Base-by-base conservation (phyloP, 2,113 vertebrate species). In the Microcebus murinus region DNA sequence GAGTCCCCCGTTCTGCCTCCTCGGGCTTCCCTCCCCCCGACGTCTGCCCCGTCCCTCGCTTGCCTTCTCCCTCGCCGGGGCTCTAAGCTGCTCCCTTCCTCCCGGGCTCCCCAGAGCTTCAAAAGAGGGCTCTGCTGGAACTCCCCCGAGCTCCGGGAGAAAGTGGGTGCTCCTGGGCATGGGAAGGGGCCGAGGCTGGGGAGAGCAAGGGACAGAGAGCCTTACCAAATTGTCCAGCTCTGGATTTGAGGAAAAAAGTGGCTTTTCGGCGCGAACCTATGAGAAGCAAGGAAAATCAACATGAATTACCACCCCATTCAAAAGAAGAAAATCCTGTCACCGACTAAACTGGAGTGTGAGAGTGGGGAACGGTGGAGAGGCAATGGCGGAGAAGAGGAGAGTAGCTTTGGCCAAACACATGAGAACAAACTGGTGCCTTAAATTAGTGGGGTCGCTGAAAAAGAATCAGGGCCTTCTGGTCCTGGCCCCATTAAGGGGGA, bases 201-300 rank as follows among this genome's bases (percentile, higher is more conserved):
- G 48, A 42, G 50, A 85, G 70, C 31, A 63, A 86, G 57, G 34
- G 82, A 84, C 57, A 1, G 77, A 34, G 59, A 97, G 90, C 98
- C 99, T 99, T 99, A 99, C 99, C 99, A 99, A 99, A 99, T 99
- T 99, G 98, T 99, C 99, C 99, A 99, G 97, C 98, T 99, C 99
- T 98, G 99, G 99, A 98, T 99, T 99, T 98, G 99, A 99, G 98
- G 99, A 99, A 98, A 99, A 99, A 99, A 99, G 99, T 98, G 99
- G 99, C 98, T 99, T 99, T 99, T 99, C 99, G 83, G 99, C 99
- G 84, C 99, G 99, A 97, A 99, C 99, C 99, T 99, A 77, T 31
- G 93, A 97, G 87, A 97, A 97, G 77, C 97, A 93, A 59, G 81
- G 87, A 92, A 87, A 97, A 96, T 94, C 92, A 63, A 65, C 25